A percentile compares a stretch with the other conserved stretches of the same genome.
Conservation (phyloP, 1,140 invertebrate species). For the Drosophila melanica region DNA sequence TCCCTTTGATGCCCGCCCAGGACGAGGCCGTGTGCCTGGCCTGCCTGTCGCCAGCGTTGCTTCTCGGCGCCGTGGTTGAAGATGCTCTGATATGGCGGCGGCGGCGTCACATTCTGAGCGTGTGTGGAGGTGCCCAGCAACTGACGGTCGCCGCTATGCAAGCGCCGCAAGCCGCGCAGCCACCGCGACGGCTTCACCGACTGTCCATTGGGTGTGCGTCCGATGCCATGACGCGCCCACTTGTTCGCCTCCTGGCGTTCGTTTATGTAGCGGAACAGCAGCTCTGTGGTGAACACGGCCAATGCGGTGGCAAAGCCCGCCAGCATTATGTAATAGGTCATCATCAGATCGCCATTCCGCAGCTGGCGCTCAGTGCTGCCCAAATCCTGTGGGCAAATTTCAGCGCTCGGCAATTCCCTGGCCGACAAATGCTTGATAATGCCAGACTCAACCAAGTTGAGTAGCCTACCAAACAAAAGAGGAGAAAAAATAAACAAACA, state of each 20-base stretch:
- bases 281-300: slow-evolving; percentile 87
- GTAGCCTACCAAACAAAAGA: slow-evolving; percentile 85
- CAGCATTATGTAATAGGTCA: slow-evolving; percentile 88
- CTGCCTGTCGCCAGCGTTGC: slow-evolving; percentile 84
- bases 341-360: slow-evolving; percentile 86
- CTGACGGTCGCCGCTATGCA: slow-evolving; percentile 52
- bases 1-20: slow-evolving; percentile 37
- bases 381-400: slow-evolving; percentile 91
- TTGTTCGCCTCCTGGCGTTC: slow-evolving; percentile 65
- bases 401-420: slow-evolving; percentile 87
- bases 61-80: slow-evolving; percentile 46
- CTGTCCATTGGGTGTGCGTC: slow-evolving; percentile 66
- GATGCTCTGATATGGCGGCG: slow-evolving; percentile 85
- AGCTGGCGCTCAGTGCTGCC: slow-evolving; percentile 91
- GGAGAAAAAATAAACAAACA: background rate
- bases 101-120: slow-evolving; percentile 71
- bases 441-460: slow-evolving; percentile 88
- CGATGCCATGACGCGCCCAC: slow-evolving; percentile 67
- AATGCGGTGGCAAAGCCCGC: slow-evolving; percentile 86
- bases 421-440: slow-evolving; percentile 88
- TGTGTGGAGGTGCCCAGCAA: slow-evolving; percentile 50
- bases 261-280: slow-evolving; percentile 84
- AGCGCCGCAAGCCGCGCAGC: slow-evolving; percentile 46
- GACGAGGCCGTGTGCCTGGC: slow-evolving; percentile 43
- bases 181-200: slow-evolving; percentile 62